Percentiles rank a stretch among this genome's conserved stretches.
These are phyloP conservation scores for Cydia strobilella DNA, from an alignment of 1,140 invertebrate species.

Conservation along the genomic window DNA sequence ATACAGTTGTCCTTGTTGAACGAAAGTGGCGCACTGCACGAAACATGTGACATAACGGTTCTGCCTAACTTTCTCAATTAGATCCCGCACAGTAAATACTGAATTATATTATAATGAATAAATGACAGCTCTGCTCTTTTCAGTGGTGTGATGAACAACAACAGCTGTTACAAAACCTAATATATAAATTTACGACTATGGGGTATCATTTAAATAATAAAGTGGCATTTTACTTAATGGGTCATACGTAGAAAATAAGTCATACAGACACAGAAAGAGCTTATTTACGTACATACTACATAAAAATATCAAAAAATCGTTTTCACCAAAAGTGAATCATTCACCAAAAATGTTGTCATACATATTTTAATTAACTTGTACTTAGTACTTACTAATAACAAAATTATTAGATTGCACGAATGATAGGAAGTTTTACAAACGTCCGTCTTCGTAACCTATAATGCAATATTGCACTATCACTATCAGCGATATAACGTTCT, in stretches of 20 bases:
- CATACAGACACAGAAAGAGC: too few relatives aligned
- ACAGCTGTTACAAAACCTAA: too few relatives aligned
- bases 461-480: not conserved
- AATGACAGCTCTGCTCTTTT: not conserved
- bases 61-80: slow-evolving; percentile 24
- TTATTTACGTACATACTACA: too few relatives aligned
- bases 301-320: too few relatives aligned
- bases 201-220: too few relatives aligned
- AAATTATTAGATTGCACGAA: not conserved
- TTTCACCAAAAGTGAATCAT: too few relatives aligned
- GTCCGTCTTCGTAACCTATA: not conserved
- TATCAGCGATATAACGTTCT: too few relatives aligned
- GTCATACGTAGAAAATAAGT: too few relatives aligned
- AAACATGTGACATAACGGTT: slow-evolving; percentile 31
- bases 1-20: slow-evolving; percentile 29
- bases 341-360: too few relatives aligned
- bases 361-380: too few relatives aligned
- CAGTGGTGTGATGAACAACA: not conserved
- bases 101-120: not conserved
- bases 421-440: not conserved
- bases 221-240: too few relatives aligned
- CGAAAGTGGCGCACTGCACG: slow-evolving; percentile 22
- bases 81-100: slow-evolving; percentile 2
- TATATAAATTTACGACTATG: too few relatives aligned
- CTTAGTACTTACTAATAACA: not conserved